A percentile compares a stretch with the other conserved stretches of the same genome.
Conservation (phyloP, 2,888 invertebrate genomes). For the Eilema depressum region DNA sequence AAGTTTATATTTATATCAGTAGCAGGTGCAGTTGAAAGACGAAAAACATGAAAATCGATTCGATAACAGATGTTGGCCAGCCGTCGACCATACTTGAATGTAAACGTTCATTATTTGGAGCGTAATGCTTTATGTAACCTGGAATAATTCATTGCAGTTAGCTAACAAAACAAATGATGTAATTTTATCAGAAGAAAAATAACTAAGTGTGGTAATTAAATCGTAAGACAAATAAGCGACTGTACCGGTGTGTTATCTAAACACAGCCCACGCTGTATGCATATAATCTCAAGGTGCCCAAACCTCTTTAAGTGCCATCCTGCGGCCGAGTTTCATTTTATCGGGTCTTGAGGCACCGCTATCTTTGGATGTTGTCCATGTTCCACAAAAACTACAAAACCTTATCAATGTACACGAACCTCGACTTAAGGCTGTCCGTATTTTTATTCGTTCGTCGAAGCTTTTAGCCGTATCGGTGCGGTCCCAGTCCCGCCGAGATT, state of each 20-base stretch:
- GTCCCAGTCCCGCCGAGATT: slow-evolving; percentile 73
- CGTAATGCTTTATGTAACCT: slow-evolving; percentile 73
- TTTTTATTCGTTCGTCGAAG: slow-evolving; percentile 78
- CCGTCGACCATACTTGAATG: slow-evolving; percentile 70
- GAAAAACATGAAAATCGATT: slow-evolving; percentile 80
- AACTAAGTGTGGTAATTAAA: slow-evolving; percentile 61
- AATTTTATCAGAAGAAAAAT: slow-evolving; percentile 54
- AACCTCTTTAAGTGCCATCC: slow-evolving; percentile 74
- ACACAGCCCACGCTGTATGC: slow-evolving; percentile 72
- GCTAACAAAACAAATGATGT: slow-evolving; percentile 52
- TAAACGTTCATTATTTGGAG: slow-evolving; percentile 71
- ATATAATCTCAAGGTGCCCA: slow-evolving; percentile 66
- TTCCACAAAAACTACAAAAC: slow-evolving; percentile 81
- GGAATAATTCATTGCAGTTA: slow-evolving; percentile 62
- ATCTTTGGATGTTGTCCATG: slow-evolving; percentile 75
- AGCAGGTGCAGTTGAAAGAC: slow-evolving; percentile 81
- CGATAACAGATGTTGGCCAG: slow-evolving; percentile 83
- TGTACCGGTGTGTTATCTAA: slow-evolving; percentile 71
- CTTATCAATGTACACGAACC: slow-evolving; percentile 85
- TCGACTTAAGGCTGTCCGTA: slow-evolving; percentile 81
- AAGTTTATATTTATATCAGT: slow-evolving; percentile 70
- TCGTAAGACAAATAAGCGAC: slow-evolving; percentile 74
- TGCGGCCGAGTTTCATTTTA: slow-evolving; percentile 76
- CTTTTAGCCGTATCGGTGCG: slow-evolving; percentile 82
- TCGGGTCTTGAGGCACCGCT: slow-evolving; percentile 70